These are phyloP conservation scores for Psittacula echo DNA, from an alignment of 2,797 vertebrate genomes.

Conservation along the genomic window DNA sequence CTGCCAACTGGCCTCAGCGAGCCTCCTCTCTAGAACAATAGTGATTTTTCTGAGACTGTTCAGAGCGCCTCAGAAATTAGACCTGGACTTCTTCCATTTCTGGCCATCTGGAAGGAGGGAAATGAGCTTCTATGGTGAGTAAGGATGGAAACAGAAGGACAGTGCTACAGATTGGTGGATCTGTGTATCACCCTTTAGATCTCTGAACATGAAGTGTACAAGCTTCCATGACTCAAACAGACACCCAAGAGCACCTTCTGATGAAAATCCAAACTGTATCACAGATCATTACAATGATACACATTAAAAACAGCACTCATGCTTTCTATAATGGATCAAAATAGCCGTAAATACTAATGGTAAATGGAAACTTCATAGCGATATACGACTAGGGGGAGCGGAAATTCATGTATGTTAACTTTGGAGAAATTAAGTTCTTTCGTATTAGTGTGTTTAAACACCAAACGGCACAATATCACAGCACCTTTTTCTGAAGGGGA, in stretches of 20 bases:
- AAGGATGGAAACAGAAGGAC: conserved; percentile 29
- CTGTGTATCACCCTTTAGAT: not conserved
- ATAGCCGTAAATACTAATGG: not conserved
- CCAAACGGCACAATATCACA: not conserved
- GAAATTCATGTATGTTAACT: not conserved
- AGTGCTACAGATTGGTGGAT: conserved; percentile 49
- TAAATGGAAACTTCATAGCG: not conserved
- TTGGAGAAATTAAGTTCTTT: not conserved
- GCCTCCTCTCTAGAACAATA: conserved; percentile 60
- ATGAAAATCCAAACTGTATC: not conserved
- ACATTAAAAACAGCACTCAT: not conserved
- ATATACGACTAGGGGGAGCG: not conserved
- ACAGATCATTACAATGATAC: not conserved
- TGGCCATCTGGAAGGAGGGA: conserved; percentile 67
- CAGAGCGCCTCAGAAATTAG: conserved; percentile 60
- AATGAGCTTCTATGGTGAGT: conserved; percentile 24
- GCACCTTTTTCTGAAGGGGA: not conserved
- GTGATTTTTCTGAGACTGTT: conserved; percentile 62
- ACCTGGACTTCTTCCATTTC: conserved; percentile 68
- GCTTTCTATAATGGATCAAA: not conserved
- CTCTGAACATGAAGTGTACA: not conserved
- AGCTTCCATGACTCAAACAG: not conserved
- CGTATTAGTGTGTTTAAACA: not conserved
- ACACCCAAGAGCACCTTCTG: not conserved
- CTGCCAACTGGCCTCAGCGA: conserved; percentile 54